phyloP scores from a whole-genome alignment of 2,113 vertebrate species.

The Oreotragus oreotragus region DNA sequence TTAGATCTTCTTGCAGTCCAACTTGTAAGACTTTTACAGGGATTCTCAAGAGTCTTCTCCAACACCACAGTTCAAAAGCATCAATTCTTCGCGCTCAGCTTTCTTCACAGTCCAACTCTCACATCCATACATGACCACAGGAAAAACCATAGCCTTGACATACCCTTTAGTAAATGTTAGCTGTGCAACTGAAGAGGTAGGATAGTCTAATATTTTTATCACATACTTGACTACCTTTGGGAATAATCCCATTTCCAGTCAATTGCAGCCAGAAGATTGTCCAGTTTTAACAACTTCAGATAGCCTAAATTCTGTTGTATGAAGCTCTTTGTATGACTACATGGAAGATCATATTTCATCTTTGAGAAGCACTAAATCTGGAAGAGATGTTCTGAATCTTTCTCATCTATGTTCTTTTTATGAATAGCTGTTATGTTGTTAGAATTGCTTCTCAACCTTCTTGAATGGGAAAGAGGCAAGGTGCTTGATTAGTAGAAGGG shows the following conservation, averaged over 20 bases:
- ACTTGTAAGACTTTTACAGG: too few relatives aligned
- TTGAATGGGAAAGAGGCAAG: background rate
- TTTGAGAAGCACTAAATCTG: background rate
- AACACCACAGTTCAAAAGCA: too few relatives aligned
- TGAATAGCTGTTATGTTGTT: background rate
- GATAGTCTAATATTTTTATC: background rate
- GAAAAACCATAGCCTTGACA: too few relatives aligned
- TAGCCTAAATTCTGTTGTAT: background rate
- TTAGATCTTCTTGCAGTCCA: too few relatives aligned
- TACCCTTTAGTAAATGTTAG: background rate
- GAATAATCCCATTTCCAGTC: background rate
- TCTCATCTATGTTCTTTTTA: background rate
- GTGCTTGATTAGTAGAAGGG: background rate
- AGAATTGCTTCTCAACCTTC: background rate
- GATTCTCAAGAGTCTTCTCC: too few relatives aligned
- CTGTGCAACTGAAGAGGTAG: background rate
- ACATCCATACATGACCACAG: too few relatives aligned
- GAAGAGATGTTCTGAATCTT: background rate
- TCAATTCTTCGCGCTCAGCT: rapidly evolving
- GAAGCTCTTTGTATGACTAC: background rate
- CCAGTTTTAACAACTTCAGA: background rate
- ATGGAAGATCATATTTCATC: background rate
- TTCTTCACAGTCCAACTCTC: too few relatives aligned
- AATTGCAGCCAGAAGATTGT: background rate
- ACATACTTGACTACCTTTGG: background rate